Conservation (phyloP, 2,888 invertebrate genomes). For the Cheilosia soror region DNA sequence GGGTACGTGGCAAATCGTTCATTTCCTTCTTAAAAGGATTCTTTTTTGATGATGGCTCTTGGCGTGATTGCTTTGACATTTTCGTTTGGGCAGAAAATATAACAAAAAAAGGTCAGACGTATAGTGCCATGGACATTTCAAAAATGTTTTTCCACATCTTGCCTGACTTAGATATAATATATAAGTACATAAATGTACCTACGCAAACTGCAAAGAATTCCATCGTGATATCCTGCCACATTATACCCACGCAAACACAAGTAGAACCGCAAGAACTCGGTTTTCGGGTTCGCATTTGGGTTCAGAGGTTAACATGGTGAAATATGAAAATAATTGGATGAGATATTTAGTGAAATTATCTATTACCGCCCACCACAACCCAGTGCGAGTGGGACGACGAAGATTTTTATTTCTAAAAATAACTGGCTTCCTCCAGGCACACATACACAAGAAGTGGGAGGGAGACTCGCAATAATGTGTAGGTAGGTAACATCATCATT, state of each 20-base stretch:
- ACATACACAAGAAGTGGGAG: conserved; percentile 31
- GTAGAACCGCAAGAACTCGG: conserved; percentile 9
- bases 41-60: not conserved
- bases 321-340: conserved; percentile 55
- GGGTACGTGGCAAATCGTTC: not conserved
- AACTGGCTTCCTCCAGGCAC: conserved; percentile 52
- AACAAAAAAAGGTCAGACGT: not conserved
- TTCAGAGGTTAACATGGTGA: conserved; percentile 31
- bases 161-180: not conserved
- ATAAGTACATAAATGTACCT: not conserved
- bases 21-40: not conserved
- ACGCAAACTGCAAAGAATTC: not conserved
- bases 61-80: conserved; percentile 13
- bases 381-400: conserved; percentile 38
- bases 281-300: not conserved
- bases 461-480: conserved; percentile 18
- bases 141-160: not conserved
- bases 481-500: conserved; percentile 17
- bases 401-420: conserved; percentile 63
- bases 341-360: conserved; percentile 53
- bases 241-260: conserved; percentile 5
- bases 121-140: not conserved
- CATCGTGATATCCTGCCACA: not conserved
- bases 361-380: conserved; percentile 54
- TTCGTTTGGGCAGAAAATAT: not conserved